Evolutionary conservation across 2,888 invertebrate species (phyloP).

Genomic region (Belgica antarctica): DNA sequence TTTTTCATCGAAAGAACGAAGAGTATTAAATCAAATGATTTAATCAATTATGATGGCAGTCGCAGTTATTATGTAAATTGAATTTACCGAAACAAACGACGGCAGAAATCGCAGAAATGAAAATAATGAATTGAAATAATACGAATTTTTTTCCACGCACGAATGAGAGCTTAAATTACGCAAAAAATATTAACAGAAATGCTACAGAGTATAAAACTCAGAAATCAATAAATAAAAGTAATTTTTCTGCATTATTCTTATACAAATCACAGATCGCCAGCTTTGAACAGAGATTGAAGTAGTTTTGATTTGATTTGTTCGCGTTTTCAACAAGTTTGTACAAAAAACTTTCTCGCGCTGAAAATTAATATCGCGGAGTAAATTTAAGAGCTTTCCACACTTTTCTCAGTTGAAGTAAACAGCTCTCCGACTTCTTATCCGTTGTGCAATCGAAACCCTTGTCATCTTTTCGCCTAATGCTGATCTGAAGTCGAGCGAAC

Average conservation of each 20-base stretch:
- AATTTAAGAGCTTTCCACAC: too few species aligned
- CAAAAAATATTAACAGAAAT: slow-evolving; percentile 15
- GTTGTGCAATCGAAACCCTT: slow-evolving; percentile 19
- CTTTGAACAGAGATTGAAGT: too few species aligned
- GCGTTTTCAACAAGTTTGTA: too few species aligned
- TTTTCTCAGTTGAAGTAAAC: too few species aligned
- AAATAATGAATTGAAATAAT: background rate
- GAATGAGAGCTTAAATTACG: slow-evolving; percentile 20
- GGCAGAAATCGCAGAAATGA: too few species aligned
- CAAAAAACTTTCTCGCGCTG: too few species aligned
- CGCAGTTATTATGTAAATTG: background rate
- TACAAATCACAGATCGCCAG: background rate
- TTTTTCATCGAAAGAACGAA: background rate
- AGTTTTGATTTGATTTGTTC: too few species aligned
- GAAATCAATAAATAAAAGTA: background rate
- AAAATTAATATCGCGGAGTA: too few species aligned
- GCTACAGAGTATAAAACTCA: background rate
- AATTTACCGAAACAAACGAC: too few species aligned
- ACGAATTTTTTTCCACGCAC: slow-evolving; percentile 26
- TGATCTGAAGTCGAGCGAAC: background rate
- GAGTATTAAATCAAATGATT: slow-evolving; percentile 6
- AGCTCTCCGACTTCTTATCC: background rate
- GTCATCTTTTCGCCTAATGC: background rate
- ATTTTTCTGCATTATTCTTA: slow-evolving; percentile 4
- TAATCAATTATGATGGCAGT: slow-evolving; percentile 13